Evolutionary conservation across 2,888 invertebrate genomes (phyloP).

Genomic region (Eupithecia subfuscata): DNA sequence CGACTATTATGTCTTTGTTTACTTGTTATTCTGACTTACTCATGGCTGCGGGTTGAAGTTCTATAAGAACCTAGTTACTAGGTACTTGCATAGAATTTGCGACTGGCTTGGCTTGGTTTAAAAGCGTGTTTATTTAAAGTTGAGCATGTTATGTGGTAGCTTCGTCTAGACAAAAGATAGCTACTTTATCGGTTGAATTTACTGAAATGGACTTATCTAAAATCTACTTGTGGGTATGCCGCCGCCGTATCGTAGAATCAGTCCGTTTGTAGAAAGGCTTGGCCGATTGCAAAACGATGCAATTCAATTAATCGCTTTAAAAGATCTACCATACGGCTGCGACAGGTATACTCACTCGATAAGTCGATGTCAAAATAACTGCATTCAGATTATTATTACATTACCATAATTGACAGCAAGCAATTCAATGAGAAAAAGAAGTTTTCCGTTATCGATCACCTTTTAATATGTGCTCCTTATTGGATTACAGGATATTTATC

Average conservation of each 20-base stretch:
- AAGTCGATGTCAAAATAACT: background rate
- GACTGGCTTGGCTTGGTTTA: constrained; percentile 15
- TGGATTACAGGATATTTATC: background rate
- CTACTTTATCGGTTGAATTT: background rate
- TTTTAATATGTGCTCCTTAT: background rate
- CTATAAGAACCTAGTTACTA: background rate
- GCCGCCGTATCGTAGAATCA: too few species aligned
- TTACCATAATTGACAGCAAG: background rate
- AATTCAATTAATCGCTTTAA: too few species aligned
- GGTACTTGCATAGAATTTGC: constrained; percentile 5
- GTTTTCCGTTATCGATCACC: background rate
- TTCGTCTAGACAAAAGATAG: background rate
- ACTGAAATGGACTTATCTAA: background rate
- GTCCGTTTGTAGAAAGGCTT: too few species aligned
- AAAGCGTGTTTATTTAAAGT: constrained; percentile 7
- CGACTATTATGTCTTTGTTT: constrained; percentile 23
- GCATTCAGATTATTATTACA: background rate
- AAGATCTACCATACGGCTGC: too few species aligned
- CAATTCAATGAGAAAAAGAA: background rate
- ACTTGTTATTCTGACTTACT: constrained; percentile 20
- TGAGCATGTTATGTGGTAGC: background rate
- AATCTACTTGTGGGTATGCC: background rate
- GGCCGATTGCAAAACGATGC: too few species aligned
- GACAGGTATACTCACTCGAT: background rate
- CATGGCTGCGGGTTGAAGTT: constrained; percentile 9